Conservation (phyloP, 1,140 invertebrate species). For the Trichogramma pretiosum region DNA sequence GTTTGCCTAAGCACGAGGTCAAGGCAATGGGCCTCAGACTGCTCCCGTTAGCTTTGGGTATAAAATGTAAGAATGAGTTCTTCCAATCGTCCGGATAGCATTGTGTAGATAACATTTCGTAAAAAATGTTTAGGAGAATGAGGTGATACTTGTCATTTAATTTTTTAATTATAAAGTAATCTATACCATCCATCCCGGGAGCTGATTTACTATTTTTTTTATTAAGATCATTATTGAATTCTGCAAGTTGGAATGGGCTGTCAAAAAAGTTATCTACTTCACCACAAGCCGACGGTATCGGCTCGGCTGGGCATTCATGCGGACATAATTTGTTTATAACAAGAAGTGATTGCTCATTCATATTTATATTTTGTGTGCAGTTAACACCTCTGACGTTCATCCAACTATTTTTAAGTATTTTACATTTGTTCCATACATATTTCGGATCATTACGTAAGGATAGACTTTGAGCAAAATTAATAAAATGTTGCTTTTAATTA, state of each 20-base stretch:
- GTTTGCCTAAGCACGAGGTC: background rate
- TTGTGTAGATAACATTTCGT: background rate
- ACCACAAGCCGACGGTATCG: background rate
- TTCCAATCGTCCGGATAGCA: background rate
- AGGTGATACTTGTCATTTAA: background rate
- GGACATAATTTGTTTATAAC: background rate
- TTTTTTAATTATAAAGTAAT: background rate
- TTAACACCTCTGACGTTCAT: background rate
- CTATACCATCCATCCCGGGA: background rate
- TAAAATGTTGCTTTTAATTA: constrained; percentile 10
- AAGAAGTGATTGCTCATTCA: background rate
- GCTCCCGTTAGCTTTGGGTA: constrained; percentile 3
- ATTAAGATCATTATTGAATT: background rate
- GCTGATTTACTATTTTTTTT: background rate
- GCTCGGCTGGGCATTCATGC: background rate
- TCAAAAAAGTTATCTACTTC: background rate
- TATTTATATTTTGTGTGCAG: background rate
- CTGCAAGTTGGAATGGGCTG: background rate
- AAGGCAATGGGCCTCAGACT: constrained; percentile 1
- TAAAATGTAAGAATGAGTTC: background rate
- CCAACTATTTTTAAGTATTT: constrained; percentile 3
- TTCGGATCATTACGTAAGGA: background rate
- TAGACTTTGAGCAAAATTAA: constrained; percentile 6
- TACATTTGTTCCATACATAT: constrained; percentile 1
- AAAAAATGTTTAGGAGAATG: background rate